A percentile compares a stretch with the other conserved stretches of the same genome.
These are phyloP conservation scores for Frankliniella fusca DNA, from an alignment of 2,888 invertebrate species.

Conservation along the genomic window DNA sequence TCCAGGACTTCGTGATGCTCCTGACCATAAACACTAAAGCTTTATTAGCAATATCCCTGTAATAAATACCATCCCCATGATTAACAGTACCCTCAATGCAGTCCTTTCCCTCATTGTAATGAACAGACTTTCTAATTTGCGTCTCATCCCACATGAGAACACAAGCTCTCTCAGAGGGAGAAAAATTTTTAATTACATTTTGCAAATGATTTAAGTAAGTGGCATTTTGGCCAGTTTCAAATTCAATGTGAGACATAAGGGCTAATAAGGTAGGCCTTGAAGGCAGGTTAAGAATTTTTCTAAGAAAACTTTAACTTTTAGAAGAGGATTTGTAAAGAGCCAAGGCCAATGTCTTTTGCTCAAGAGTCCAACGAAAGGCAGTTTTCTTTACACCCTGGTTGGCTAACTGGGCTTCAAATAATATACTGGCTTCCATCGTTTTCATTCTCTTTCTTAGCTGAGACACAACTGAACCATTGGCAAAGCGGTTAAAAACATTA, in stretches of 20 bases:
- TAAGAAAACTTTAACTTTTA: no score
- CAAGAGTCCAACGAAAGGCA: no score
- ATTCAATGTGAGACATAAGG: background rate
- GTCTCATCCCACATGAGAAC: conserved; percentile 4
- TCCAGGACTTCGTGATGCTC: background rate
- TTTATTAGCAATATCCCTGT: background rate
- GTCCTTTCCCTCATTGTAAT: background rate
- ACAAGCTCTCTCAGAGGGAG: background rate
- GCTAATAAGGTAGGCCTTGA: no score
- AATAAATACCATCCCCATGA: background rate
- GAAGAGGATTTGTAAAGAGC: no score
- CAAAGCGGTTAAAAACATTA: no score
- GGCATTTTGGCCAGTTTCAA: background rate
- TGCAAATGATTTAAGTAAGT: background rate
- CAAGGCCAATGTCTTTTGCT: no score
- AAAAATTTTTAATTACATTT: background rate
- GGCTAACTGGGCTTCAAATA: no score
- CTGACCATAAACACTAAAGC: background rate
- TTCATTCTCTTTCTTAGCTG: no score
- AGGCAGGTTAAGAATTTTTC: no score
- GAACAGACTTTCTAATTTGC: background rate
- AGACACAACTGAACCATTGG: no score
- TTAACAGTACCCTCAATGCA: background rate
- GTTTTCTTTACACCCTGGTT: no score
- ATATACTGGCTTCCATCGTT: no score